A percentile compares a stretch with the other conserved stretches of the same genome.
Conservation (phyloP, 2,797 vertebrate species). For the Acridotheres tristis region DNA sequence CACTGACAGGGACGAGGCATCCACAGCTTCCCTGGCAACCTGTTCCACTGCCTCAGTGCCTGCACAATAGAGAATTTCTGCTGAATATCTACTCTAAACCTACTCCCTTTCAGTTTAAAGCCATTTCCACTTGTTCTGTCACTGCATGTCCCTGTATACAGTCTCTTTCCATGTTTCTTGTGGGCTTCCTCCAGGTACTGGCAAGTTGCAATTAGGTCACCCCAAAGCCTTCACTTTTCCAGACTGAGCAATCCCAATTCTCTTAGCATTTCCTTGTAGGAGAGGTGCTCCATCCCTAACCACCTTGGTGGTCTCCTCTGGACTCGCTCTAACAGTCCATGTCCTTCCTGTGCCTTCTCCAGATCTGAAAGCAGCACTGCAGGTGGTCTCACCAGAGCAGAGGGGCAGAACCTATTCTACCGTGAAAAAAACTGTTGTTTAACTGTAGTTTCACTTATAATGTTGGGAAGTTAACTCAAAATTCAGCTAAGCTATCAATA, state of each 20-base stretch:
- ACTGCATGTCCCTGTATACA: not conserved
- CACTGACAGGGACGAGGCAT: not conserved
- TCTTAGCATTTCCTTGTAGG: not conserved
- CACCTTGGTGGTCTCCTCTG: not conserved
- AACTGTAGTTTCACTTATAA: not conserved
- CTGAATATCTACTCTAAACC: not conserved
- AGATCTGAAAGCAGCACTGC: not conserved
- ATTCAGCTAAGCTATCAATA: not conserved
- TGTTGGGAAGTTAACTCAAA: not conserved
- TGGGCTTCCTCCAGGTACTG: not conserved
- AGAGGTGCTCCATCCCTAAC: not conserved
- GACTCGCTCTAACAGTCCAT: rapidly evolving
- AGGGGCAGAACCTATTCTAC: not conserved
- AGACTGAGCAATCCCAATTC: not conserved
- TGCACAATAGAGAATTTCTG: not conserved
- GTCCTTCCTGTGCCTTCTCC: not conserved
- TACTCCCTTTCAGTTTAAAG: not conserved
- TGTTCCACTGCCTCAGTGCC: not conserved
- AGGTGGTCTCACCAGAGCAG: not conserved
- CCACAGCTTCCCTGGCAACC: not conserved
- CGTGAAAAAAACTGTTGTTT: not conserved
- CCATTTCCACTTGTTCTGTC: not conserved
- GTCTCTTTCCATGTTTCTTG: not conserved
- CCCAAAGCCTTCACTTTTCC: not conserved
- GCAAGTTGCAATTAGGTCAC: not conserved